phyloP scores from a whole-genome alignment of 1,140 invertebrate genomes.

The Conus betulinus region DNA sequence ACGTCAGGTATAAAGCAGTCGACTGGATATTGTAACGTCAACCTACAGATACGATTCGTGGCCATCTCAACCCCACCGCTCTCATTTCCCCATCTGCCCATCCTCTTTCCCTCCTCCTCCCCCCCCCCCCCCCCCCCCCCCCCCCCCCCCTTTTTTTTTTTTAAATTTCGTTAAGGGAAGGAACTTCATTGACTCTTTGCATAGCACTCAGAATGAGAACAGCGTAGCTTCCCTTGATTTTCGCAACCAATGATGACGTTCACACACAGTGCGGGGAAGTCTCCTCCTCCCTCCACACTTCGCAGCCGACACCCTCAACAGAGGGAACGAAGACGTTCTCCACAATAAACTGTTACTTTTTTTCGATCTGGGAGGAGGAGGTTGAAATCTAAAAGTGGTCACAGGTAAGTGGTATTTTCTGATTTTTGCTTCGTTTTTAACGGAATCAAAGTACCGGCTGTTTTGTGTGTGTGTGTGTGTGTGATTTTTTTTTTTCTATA shows the following conservation, averaged over 20 bases:
- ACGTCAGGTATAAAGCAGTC: too few relatives aligned
- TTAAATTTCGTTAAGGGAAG: too few relatives aligned
- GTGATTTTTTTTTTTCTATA: not conserved
- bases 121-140: too few relatives aligned
- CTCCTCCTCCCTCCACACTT: not conserved
- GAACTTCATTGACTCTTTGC: too few relatives aligned
- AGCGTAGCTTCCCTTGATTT: not conserved
- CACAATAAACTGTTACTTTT: not conserved
- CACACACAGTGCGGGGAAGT: not conserved
- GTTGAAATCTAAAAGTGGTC: not conserved
- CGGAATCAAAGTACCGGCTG: too few relatives aligned
- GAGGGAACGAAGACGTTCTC: not conserved
- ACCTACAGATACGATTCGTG: too few relatives aligned
- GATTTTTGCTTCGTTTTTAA: too few relatives aligned
- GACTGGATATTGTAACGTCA: too few relatives aligned
- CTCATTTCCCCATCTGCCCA: too few relatives aligned
- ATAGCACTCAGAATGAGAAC: not conserved
- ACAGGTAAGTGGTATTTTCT: not conserved
- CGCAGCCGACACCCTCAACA: not conserved
- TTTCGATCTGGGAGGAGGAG: constrained; percentile 1
- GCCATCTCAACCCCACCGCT: too few relatives aligned
- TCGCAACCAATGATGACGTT: not conserved
- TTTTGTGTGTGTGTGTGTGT: not conserved
- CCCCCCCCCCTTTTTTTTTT: too few relatives aligned
- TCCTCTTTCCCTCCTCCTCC: too few relatives aligned